Conservation (phyloP, 2,797 vertebrate species). For the Notolabrus celidotus region DNA sequence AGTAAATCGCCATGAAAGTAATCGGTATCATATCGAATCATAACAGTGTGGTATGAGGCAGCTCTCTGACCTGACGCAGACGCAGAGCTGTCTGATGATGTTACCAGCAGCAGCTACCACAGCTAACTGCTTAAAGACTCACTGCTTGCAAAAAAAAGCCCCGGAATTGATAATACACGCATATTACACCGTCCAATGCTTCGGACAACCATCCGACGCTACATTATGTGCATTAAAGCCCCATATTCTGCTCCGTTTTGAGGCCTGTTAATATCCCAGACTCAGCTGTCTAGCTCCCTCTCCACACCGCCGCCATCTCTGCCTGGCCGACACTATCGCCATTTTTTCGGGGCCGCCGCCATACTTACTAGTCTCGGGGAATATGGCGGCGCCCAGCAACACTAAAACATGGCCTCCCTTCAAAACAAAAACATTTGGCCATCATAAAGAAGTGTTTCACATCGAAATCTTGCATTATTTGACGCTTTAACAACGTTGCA, state of each 20-base stretch:
- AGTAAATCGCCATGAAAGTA: too few relatives aligned
- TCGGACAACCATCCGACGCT: rapidly evolving
- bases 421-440: conserved; percentile 94
- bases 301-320: conserved; percentile 88
- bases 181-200: not conserved
- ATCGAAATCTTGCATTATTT: conserved; percentile 46
- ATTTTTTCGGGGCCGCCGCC: conserved; percentile 98
- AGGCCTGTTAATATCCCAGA: conserved; percentile 80
- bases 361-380: conserved; percentile 96
- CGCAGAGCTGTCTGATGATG: conserved; percentile 1
- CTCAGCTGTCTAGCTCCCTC: conserved; percentile 62
- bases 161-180: not conserved
- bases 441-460: conserved; percentile 40
- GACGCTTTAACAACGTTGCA: conserved; percentile 34
- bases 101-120: not conserved
- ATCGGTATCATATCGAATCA: too few relatives aligned
- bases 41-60: too few relatives aligned
- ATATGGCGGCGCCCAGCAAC: conserved; percentile 99
- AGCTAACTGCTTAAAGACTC: conserved; percentile 54
- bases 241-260: conserved; percentile 65
- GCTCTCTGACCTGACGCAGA: not conserved
- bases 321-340: conserved; percentile 88
- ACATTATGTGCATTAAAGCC: rapidly evolving
- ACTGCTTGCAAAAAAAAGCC: not conserved
- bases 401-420: conserved; percentile 99